phyloP scores from a whole-genome alignment of 2,113 vertebrate genomes.

The Sula dactylatra region DNA sequence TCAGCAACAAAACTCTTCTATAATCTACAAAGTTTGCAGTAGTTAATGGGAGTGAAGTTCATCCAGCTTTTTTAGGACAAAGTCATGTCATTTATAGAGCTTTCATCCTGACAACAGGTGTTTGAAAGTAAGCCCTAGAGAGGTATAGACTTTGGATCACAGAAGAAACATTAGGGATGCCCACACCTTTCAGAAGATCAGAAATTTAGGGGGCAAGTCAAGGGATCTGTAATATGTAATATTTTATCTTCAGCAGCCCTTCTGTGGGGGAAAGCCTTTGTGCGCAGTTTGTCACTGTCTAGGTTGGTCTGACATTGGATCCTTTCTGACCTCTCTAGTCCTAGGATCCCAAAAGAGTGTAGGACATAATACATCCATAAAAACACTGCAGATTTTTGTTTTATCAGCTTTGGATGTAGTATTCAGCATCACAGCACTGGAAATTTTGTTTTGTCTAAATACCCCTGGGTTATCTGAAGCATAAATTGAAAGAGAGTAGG shows the following conservation, averaged over 20 bases:
- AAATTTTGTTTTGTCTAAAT: not conserved
- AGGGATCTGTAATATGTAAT: not conserved
- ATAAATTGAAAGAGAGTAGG: not conserved
- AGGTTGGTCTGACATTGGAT: not conserved
- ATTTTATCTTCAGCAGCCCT: not conserved
- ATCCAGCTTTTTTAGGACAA: not conserved
- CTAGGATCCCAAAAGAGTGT: not conserved
- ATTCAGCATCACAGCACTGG: not conserved
- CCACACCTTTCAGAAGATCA: not conserved
- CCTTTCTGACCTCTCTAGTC: not conserved
- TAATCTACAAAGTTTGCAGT: not conserved
- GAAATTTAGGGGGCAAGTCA: not conserved
- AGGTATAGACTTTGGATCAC: not conserved
- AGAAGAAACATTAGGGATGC: not conserved
- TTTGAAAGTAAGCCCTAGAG: not conserved
- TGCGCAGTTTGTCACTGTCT: not conserved
- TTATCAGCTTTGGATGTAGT: not conserved
- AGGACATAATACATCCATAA: not conserved
- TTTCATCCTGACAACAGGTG: not conserved
- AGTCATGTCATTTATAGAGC: not conserved
- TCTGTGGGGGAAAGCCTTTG: not conserved
- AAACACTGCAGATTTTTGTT: not conserved
- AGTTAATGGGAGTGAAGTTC: not conserved
- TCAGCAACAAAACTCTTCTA: not conserved
- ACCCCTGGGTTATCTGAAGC: not conserved